Percentiles rank a stretch among this genome's conserved stretches.
These are phyloP conservation scores for Eudyptes chrysolophus DNA, from an alignment of 2,113 vertebrate species.

Conservation along the genomic window DNA sequence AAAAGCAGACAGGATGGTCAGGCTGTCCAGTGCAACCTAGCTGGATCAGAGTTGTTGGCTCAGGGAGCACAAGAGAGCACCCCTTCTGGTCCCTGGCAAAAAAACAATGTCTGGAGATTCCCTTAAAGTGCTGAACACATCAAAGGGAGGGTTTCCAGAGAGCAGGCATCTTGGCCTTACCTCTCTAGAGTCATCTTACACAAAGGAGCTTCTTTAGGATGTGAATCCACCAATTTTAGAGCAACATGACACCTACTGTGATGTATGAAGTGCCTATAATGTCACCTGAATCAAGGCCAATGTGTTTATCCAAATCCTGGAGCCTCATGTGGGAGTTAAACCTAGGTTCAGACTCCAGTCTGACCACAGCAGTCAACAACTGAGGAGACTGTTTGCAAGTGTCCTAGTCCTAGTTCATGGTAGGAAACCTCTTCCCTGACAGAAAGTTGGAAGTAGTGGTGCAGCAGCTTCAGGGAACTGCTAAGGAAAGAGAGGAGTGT, in stretches of 20 bases:
- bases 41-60: background rate
- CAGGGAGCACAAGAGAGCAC: background rate
- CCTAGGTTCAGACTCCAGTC: background rate
- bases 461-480: background rate
- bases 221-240: background rate
- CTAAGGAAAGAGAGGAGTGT: background rate
- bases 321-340: background rate
- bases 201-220: background rate
- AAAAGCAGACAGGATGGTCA: background rate
- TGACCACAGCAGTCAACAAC: background rate
- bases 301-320: background rate
- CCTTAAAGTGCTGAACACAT: background rate
- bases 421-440: background rate
- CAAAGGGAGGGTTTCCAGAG: background rate
- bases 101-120: background rate
- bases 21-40: background rate
- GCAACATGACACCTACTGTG: background rate
- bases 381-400: background rate
- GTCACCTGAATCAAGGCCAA: background rate
- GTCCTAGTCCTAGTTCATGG: background rate
- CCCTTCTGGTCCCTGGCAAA: background rate
- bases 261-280: background rate
- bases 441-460: background rate
- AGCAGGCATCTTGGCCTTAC: background rate
- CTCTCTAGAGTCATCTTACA: background rate